These are phyloP conservation scores for Melanaphis sacchari DNA, from an alignment of 1,140 invertebrate species.

Conservation along the genomic window DNA sequence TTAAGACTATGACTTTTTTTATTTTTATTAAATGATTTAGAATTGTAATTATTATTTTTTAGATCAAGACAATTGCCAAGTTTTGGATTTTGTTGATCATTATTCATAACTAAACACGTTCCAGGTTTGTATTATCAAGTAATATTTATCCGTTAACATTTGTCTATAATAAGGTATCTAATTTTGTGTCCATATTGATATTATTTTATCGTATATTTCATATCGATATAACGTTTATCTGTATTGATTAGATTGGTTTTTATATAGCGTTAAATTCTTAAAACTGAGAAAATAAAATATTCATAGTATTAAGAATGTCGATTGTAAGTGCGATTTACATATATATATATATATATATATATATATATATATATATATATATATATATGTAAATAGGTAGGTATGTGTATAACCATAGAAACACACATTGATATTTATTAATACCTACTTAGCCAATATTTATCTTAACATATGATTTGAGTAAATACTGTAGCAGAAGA, in stretches of 20 bases:
- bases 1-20: not conserved
- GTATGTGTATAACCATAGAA: not conserved
- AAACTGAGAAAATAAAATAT: not conserved
- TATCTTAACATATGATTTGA: not conserved
- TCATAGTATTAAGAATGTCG: not conserved
- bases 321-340: not conserved
- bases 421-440: not conserved
- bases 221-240: no score
- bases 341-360: no score
- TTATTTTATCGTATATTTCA: not conserved
- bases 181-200: not conserved
- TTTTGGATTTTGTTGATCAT: not conserved
- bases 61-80: not conserved
- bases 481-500: not conserved
- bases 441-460: not conserved
- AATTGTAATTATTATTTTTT: not conserved
- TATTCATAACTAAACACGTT: slow-evolving; percentile 2
- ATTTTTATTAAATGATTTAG: not conserved
- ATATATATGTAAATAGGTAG: no score
- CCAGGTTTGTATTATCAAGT: not conserved
- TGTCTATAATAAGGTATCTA: not conserved
- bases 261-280: not conserved
- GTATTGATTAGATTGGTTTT: not conserved
- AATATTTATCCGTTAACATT: not conserved
- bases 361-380: no score